Evolutionary conservation across 2,888 invertebrate species (phyloP).

Genomic region (Graphium colonna): DNA sequence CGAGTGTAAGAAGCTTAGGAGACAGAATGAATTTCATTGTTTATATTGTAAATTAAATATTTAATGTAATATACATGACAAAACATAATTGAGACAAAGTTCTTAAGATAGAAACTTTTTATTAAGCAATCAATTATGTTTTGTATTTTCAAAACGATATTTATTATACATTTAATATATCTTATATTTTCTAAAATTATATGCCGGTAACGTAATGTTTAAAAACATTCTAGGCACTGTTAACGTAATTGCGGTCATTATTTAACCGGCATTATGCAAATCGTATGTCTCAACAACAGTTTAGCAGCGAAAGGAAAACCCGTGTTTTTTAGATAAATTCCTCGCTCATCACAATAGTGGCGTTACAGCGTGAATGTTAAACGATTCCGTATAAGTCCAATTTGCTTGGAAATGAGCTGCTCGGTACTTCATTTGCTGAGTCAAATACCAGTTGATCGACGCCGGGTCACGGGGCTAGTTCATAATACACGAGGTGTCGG

Average conservation of each 20-base stretch:
- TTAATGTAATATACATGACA: too few species aligned
- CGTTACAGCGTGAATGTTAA: conserved; percentile 39
- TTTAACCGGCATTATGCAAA: neutral
- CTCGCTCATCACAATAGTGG: conserved; percentile 3
- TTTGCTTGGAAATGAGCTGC: conserved; percentile 59
- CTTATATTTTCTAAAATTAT: too few species aligned
- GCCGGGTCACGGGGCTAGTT: conserved; percentile 76
- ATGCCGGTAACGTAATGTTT: too few species aligned
- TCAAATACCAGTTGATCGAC: conserved; percentile 75
- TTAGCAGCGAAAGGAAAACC: neutral
- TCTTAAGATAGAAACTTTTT: too few species aligned
- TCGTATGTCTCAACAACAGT: too few species aligned
- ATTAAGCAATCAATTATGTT: too few species aligned
- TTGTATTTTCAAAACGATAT: too few species aligned
- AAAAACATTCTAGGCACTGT: too few species aligned
- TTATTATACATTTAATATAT: too few species aligned
- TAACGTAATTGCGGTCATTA: neutral
- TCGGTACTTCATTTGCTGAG: conserved; percentile 56
- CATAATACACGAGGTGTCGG: conserved; percentile 78
- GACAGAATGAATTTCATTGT: conserved; percentile 46
- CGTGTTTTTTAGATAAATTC: conserved; percentile 6
- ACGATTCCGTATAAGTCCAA: conserved; percentile 43
- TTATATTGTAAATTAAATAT: conserved; percentile 18
- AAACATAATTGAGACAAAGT: too few species aligned
- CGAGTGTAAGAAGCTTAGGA: conserved; percentile 52